Conservation (phyloP, 2,113 vertebrate species). For the Sitta europaea region DNA sequence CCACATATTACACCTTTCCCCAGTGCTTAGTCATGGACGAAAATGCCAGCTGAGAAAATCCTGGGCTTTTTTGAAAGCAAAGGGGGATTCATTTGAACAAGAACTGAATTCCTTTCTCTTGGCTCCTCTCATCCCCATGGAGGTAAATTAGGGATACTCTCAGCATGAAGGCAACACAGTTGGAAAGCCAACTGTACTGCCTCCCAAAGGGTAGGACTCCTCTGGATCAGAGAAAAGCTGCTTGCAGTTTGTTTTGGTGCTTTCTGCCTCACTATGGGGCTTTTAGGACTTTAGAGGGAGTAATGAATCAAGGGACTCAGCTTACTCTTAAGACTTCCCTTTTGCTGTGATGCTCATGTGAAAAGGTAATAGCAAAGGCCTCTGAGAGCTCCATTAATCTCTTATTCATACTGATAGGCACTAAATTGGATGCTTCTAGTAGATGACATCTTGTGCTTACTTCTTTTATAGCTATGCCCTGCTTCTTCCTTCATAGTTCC, state of each 20-base stretch:
- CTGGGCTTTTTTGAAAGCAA: conserved; percentile 25
- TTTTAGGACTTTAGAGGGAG: neutral
- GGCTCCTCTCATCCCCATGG: neutral
- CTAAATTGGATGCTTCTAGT: neutral
- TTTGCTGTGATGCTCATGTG: neutral
- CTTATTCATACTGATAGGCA: neutral
- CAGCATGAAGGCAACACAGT: neutral
- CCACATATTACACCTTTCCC: neutral
- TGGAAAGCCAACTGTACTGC: neutral
- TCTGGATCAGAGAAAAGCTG: neutral
- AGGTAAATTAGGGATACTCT: conserved; percentile 34
- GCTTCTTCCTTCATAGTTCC: neutral
- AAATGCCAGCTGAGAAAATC: conserved; percentile 34
- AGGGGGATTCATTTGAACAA: conserved; percentile 10
- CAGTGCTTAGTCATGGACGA: neutral
- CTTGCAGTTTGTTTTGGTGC: neutral
- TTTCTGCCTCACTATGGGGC: neutral
- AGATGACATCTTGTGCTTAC: neutral
- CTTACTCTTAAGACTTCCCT: neutral
- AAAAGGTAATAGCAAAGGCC: neutral
- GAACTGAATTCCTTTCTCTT: neutral
- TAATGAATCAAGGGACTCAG: neutral
- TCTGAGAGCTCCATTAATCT: neutral
- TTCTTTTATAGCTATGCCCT: neutral
- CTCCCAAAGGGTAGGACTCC: neutral